Base-by-base conservation (phyloP, 2,888 invertebrate genomes). In the Mimas tiliae region DNA sequence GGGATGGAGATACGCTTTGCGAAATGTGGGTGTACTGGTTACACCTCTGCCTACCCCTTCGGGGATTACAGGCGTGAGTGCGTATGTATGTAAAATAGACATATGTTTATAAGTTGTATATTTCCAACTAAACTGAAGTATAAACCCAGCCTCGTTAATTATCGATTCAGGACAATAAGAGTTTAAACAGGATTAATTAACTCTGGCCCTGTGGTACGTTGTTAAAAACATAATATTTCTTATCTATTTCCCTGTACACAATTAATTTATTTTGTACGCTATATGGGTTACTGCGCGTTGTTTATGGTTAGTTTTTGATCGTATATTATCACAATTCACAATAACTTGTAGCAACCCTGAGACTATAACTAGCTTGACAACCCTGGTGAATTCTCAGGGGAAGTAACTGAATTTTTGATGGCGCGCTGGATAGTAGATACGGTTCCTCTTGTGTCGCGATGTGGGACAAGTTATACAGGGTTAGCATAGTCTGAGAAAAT, bases 221-320 rank as follows among this genome's bases (percentile, higher is more conserved):
- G 52, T 55, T 71, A 73, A 72, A 71, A 72, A 50, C 16, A 68
- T 65, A 69, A 63, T 70, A 74, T 74, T 70, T 67, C 73, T 73
- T 76, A 76, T 76, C 58, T 63, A 63, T 45, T 66, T 66, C 42
- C 58, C 19, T 6, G 42, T 58, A 19, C 9, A 16, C 16, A 55
- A 16, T 8, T 55, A 55, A 55, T 38, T 55, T 33, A 38, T 42
- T 58, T 8, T 42, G 19, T 42, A 53, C 12, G 11, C 16, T 9
- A 58, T 42, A 19, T 42, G 38, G 58, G 58, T 19, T 58, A 58
- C 12, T 58, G 58, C 58, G 58, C 19, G 38, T 34, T 42, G 16
- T 19, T 58, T 58, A 50, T 16, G n/a, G 9, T 8, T n/a, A 11
- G 12, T 9, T 38, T 38, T 11, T 38, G 16, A 3, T 0, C n/a